These are phyloP conservation scores for Corythornis vintsioides DNA, from an alignment of 2,113 vertebrate species.

Conservation along the genomic window DNA sequence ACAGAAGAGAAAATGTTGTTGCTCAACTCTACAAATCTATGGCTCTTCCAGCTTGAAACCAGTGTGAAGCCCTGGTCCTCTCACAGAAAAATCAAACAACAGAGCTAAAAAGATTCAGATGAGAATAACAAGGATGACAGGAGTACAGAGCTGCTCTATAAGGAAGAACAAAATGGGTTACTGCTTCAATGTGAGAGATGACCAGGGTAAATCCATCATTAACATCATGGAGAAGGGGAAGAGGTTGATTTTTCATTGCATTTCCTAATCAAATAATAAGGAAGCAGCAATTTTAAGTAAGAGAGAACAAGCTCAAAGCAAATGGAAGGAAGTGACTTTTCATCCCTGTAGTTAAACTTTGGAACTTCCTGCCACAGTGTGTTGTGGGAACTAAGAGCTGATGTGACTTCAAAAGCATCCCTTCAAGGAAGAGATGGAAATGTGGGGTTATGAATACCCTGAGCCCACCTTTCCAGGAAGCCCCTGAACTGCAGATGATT, in stretches of 20 bases:
- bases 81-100: background rate
- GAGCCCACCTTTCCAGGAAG: conserved; percentile 9
- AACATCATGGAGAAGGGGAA: background rate
- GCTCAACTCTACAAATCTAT: background rate
- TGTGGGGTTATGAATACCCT: background rate
- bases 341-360: conserved; percentile 29
- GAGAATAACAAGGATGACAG: background rate
- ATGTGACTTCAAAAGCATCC: conserved; percentile 19
- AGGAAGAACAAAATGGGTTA: background rate
- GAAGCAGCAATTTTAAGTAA: background rate
- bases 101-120: background rate
- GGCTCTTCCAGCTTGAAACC: background rate
- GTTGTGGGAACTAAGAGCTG: conserved; percentile 21
- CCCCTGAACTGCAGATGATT: background rate
- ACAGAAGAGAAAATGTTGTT: background rate
- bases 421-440: background rate
- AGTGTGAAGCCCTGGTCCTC: background rate
- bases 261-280: conserved; percentile 3
- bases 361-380: conserved; percentile 31
- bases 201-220: background rate
- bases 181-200: background rate
- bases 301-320: conserved; percentile 27
- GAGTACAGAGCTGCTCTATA: background rate
- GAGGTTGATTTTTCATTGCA: background rate
- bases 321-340: conserved; percentile 34